Percentiles rank a stretch among this genome's conserved stretches.
phyloP scores from a whole-genome alignment of 2,797 vertebrate species.

The Pachyuromys duprasi region DNA sequence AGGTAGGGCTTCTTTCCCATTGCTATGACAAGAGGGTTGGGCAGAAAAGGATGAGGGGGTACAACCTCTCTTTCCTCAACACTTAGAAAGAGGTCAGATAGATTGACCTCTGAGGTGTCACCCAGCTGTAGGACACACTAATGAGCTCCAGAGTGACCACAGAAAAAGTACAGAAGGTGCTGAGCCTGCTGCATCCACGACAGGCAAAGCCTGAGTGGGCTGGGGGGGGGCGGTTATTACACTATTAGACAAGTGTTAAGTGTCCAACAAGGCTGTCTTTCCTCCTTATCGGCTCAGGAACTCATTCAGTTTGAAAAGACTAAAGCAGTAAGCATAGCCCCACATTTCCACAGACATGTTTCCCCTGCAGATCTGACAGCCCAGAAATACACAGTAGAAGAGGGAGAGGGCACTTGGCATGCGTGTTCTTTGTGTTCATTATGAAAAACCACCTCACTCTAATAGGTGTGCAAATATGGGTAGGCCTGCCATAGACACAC shows the following conservation, averaged over 20 bases:
- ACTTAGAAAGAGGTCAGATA: not conserved
- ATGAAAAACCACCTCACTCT: slow-evolving; percentile 28
- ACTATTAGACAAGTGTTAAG: slow-evolving; percentile 54
- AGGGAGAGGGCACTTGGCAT: slow-evolving; percentile 14
- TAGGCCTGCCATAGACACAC: not conserved
- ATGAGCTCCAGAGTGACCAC: slow-evolving; percentile 16
- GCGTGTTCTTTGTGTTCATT: slow-evolving; percentile 26
- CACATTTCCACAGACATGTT: slow-evolving; percentile 18
- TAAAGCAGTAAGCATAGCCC: slow-evolving; percentile 13
- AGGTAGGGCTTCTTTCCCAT: not conserved
- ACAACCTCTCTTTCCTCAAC: slow-evolving; percentile 15
- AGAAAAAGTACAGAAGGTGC: slow-evolving; percentile 30
- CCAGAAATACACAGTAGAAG: not conserved
- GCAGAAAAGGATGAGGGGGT: not conserved
- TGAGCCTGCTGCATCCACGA: not conserved
- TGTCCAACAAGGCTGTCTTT: slow-evolving; percentile 54
- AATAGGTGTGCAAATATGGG: slow-evolving; percentile 68
- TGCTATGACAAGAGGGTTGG: not conserved
- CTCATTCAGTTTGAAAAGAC: slow-evolving; percentile 44
- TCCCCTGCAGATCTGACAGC: slow-evolving; percentile 35
- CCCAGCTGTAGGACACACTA: slow-evolving; percentile 7
- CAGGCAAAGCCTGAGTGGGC: not conserved
- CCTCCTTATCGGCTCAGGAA: slow-evolving; percentile 52
- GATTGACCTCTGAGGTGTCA: not conserved
- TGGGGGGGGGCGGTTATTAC: slow-evolving; percentile 49